A percentile compares a stretch with the other conserved stretches of the same genome.
These are phyloP conservation scores for Tamandua tetradactyla DNA, from an alignment of 2,797 vertebrate genomes.

Conservation along the genomic window DNA sequence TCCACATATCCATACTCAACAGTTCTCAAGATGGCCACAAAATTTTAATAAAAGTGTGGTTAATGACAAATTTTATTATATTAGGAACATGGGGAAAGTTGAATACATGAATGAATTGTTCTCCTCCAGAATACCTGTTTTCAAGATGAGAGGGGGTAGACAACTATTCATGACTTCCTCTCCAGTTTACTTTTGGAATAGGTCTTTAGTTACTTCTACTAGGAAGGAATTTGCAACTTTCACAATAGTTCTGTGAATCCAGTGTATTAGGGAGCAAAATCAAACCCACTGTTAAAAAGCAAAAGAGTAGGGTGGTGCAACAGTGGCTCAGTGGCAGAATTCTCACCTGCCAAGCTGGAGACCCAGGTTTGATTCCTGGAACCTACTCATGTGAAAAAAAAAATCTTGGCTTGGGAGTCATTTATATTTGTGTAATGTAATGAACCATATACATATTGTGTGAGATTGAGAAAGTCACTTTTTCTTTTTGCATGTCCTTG, in stretches of 20 bases:
- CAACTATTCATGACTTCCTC: background rate
- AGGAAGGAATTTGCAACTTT: background rate
- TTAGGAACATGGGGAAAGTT: background rate
- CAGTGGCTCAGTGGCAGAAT: no score
- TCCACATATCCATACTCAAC: background rate
- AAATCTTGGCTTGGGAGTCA: background rate
- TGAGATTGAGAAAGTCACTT: background rate
- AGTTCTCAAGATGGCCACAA: background rate
- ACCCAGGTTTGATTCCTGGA: no score
- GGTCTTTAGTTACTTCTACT: background rate
- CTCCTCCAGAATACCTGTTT: background rate
- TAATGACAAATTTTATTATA: background rate
- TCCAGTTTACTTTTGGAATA: conserved; percentile 1
- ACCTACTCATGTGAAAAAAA: no score
- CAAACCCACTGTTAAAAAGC: background rate
- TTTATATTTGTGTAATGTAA: background rate
- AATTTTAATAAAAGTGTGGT: background rate
- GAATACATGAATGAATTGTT: background rate
- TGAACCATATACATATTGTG: background rate
- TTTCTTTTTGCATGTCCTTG: background rate
- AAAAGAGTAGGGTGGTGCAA: no score
- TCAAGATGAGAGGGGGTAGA: background rate
- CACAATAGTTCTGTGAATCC: background rate
- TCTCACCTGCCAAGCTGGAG: no score
- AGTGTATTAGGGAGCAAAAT: background rate